These are phyloP conservation scores for Etheostoma nigrum DNA, from an alignment of 2,797 vertebrate species.

Conservation along the genomic window DNA sequence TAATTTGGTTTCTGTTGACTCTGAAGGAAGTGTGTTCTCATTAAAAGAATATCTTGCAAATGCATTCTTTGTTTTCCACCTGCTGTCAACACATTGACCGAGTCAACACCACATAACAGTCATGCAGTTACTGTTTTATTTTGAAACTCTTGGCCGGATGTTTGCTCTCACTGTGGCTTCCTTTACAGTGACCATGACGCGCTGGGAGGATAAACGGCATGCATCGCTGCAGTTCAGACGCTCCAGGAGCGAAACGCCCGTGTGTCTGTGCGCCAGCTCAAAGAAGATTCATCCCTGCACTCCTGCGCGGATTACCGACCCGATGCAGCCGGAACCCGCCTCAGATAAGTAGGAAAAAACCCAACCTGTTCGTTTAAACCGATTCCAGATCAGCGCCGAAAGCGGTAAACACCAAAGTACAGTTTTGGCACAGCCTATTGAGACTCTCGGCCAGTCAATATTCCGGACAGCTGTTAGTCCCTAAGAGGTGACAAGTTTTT, in stretches of 20 bases:
- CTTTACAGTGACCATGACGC: conserved; percentile 22
- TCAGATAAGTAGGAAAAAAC: conserved; percentile 63
- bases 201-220: conserved; percentile 57
- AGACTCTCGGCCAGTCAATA: conserved; percentile 36
- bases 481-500: conserved; percentile 27
- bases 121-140: conserved; percentile 40
- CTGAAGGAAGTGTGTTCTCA: neutral
- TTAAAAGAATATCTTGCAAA: neutral
- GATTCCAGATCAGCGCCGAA: conserved; percentile 20
- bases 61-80: neutral
- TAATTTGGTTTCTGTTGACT: too few species aligned
- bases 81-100: neutral
- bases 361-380: conserved; percentile 18
- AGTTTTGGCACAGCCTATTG: conserved; percentile 9
- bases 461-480: conserved; percentile 8
- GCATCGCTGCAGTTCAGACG: conserved; percentile 59
- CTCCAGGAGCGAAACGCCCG: conserved; percentile 47
- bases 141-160: conserved; percentile 44
- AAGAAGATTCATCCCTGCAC: conserved; percentile 2
- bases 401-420: conserved; percentile 44
- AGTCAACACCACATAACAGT: too few species aligned
- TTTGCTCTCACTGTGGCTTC: fast-evolving
- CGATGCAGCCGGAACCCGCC: neutral
- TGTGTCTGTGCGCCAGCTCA: conserved; percentile 50
- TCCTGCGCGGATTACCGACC: conserved; percentile 47